Conservation (phyloP, 2,113 vertebrate species). For the Cepphus grylle region DNA sequence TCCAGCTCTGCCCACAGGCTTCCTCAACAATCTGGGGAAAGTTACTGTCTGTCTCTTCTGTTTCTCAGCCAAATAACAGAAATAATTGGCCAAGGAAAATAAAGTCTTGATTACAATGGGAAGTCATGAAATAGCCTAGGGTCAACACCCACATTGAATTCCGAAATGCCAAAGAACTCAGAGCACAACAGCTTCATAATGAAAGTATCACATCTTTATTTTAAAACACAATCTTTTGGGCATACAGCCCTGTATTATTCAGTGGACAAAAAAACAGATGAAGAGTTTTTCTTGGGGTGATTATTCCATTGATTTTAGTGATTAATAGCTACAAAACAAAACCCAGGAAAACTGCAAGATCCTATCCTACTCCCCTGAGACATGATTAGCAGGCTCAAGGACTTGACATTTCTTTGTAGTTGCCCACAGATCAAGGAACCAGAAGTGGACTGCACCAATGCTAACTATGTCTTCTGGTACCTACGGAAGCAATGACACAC, state of each 20-base stretch:
- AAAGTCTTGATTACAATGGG: neutral
- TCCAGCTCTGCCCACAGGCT: neutral
- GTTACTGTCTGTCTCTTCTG: neutral
- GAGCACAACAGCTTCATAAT: neutral
- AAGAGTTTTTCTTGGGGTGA: neutral
- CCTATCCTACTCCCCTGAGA: neutral
- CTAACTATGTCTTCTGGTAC: neutral
- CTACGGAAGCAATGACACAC: neutral
- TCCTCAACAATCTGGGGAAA: neutral
- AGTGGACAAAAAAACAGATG: neutral
- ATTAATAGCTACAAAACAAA: neutral
- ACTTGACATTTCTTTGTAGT: neutral
- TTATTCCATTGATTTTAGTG: neutral
- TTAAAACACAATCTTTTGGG: neutral
- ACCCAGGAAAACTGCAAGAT: neutral
- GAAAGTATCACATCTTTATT: neutral
- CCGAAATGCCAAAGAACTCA: neutral
- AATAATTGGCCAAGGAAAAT: constrained; percentile 35
- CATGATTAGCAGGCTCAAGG: neutral
- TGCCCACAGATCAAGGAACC: neutral
- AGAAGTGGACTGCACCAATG: neutral
- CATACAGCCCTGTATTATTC: neutral
- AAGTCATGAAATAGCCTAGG: neutral
- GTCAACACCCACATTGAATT: neutral
- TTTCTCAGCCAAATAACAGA: neutral